These are phyloP conservation scores for Acrocephalus scirpaceus DNA, from an alignment of 2,797 vertebrate genomes.

Conservation along the genomic window DNA sequence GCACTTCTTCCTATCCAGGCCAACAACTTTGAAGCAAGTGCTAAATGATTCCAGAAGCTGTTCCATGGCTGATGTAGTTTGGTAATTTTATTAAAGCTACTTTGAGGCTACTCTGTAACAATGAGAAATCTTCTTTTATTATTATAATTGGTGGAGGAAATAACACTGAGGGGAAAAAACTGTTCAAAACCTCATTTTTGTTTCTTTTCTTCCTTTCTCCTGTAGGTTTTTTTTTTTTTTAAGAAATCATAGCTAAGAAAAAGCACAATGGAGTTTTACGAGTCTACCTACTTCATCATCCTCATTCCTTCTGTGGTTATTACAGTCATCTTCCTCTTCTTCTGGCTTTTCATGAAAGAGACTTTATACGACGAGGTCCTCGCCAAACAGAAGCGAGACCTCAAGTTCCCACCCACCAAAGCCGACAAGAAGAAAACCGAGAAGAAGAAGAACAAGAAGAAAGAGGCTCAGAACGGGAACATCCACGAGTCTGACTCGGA, in stretches of 20 bases:
- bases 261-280: constrained; percentile 94
- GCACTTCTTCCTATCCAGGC: not conserved
- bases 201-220: not conserved
- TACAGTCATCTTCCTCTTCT: constrained; percentile 95
- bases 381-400: constrained; percentile 92
- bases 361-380: constrained; percentile 96
- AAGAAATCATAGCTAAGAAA: constrained; percentile 47
- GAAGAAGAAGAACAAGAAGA: constrained; percentile 98
- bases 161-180: not conserved
- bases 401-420: constrained; percentile 85
- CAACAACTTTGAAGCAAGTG: not conserved
- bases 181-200: not conserved
- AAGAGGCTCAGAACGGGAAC: constrained; percentile 85
- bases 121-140: not conserved
- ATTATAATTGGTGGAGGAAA: not conserved
- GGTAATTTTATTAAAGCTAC: not conserved
- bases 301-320: constrained; percentile 94
- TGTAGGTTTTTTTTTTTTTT: not conserved
- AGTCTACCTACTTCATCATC: constrained; percentile 95
- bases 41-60: not conserved
- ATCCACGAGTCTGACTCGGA: constrained; percentile 92
- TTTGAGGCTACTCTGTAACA: not conserved
- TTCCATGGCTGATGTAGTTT: not conserved
- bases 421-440: constrained; percentile 92
- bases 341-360: constrained; percentile 99